phyloP scores from a whole-genome alignment of 2,888 invertebrate species.

The Acronicta aceris region DNA sequence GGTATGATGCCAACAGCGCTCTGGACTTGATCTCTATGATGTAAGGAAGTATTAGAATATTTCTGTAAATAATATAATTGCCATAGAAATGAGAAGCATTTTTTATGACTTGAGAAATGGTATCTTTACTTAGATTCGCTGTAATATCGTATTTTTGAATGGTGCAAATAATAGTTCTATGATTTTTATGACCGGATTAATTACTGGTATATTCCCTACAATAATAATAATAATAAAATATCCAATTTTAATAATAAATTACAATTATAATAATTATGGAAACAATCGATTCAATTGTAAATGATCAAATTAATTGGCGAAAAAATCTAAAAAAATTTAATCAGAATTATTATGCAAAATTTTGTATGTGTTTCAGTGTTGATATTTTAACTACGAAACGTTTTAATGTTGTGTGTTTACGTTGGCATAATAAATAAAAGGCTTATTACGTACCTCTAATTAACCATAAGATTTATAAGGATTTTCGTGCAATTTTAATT shows the following conservation, averaged over 20 bases:
- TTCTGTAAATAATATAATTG: slow-evolving; percentile 12
- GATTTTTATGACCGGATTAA: too few species aligned
- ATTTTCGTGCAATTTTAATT: slow-evolving; percentile 33
- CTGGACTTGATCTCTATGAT: slow-evolving; percentile 92
- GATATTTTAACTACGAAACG: slow-evolving; percentile 5
- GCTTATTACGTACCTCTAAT: slow-evolving; percentile 38
- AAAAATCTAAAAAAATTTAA: too few species aligned
- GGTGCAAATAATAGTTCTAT: neutral
- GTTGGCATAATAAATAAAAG: slow-evolving; percentile 38
- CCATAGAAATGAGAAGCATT: slow-evolving; percentile 4
- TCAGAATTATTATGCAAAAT: too few species aligned
- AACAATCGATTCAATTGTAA: too few species aligned
- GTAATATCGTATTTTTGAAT: neutral
- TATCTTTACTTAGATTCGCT: too few species aligned
- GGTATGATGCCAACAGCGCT: slow-evolving; percentile 97
- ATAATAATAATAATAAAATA: too few species aligned
- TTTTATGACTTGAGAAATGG: neutral
- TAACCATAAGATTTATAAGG: slow-evolving; percentile 20
- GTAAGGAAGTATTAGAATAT: neutral
- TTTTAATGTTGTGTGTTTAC: slow-evolving; percentile 11
- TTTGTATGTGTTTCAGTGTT: neutral
- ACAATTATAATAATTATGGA: too few species aligned
- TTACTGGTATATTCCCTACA: too few species aligned
- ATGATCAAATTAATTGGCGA: too few species aligned
- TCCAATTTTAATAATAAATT: too few species aligned